A percentile compares a stretch with the other conserved stretches of the same genome.
These are phyloP conservation scores for Dolichomitus sp. DNA, from an alignment of 2,888 invertebrate genomes.

Conservation along the genomic window DNA sequence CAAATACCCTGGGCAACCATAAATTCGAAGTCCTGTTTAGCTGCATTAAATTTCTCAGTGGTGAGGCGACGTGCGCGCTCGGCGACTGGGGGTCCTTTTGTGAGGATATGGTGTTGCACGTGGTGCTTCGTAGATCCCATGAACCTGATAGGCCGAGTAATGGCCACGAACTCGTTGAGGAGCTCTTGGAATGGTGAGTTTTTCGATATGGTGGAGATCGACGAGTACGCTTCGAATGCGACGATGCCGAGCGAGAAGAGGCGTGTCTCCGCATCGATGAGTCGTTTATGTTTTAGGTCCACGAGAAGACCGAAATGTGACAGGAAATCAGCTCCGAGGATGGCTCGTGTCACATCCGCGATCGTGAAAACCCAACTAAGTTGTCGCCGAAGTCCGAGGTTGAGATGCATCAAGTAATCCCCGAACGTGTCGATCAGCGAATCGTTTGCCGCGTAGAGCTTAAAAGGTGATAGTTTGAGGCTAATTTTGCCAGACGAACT, in stretches of 20 bases:
- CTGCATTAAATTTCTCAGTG: conserved; percentile 71
- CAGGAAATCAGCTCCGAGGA: conserved; percentile 26
- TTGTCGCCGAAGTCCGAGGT: conserved; percentile 1
- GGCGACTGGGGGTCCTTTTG: conserved; percentile 78
- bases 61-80: conserved; percentile 74
- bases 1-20: conserved; percentile 83
- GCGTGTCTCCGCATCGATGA: conserved; percentile 11
- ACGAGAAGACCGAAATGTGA: conserved; percentile 4
- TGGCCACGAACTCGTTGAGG: neutral
- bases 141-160: too few relatives aligned
- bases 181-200: neutral
- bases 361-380: conserved; percentile 26
- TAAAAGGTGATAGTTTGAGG: neutral
- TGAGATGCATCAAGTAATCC: neutral
- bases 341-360: conserved; percentile 5
- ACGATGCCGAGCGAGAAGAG: neutral
- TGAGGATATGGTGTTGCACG: conserved; percentile 38
- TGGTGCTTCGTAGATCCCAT: conserved; percentile 25
- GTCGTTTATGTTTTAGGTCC: conserved; percentile 16
- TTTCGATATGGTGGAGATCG: neutral
- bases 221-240: neutral
- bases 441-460: conserved; percentile 24
- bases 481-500: neutral
- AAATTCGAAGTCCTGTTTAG: neutral
- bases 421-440: conserved; percentile 27